Base-by-base conservation (phyloP, 2,888 invertebrate species). In the Acanthosoma haemorrhoidale region DNA sequence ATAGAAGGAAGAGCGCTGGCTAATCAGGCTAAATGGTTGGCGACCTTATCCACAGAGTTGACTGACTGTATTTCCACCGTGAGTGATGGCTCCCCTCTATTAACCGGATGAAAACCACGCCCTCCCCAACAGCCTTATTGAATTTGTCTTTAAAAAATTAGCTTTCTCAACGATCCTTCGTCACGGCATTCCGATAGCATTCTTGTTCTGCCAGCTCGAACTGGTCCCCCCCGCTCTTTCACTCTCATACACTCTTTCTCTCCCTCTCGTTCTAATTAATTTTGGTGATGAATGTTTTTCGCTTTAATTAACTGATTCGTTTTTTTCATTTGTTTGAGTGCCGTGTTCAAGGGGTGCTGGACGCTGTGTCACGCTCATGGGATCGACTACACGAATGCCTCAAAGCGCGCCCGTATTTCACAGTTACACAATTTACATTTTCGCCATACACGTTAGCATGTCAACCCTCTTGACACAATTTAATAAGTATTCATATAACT, bases 31-130 rank as follows among this genome's bases (percentile, higher is more conserved):
- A 64, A 64, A 64, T 38, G 39, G 64, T 1, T 4, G 39, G 64
- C 29, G 51, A 51, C 64, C 64, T 64, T 39, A 38, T 21, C 38
- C 31, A n/a, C n/a, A n/a, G n/a, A 39, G 31, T 38, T 25, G 29
- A 41, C 64, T 64, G 64, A 64, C 41, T 64, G 41, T 64, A 64
- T 64, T 64, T 64, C 39, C 41, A 18, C n/a, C 16, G 64, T 64
- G 64, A 64, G 29, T 64, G 64, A 64, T 64, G 64, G 64, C 15
- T 9, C 29, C 29, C 31, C n/a, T 15, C 64, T 64, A 41, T 39
- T 41, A 41, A 31, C 31, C 29, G 21, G 64, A 64, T 64, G 39
- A 64, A 39, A 15, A 39, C 41, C 64, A 38, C 64, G 15, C 64
- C 64, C 64, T 36, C 39, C 41, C 57, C 57, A 57, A 8, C 9